These are phyloP conservation scores for Zaprionus davidi DNA, from an alignment of 1,140 invertebrate genomes.

Conservation along the genomic window DNA sequence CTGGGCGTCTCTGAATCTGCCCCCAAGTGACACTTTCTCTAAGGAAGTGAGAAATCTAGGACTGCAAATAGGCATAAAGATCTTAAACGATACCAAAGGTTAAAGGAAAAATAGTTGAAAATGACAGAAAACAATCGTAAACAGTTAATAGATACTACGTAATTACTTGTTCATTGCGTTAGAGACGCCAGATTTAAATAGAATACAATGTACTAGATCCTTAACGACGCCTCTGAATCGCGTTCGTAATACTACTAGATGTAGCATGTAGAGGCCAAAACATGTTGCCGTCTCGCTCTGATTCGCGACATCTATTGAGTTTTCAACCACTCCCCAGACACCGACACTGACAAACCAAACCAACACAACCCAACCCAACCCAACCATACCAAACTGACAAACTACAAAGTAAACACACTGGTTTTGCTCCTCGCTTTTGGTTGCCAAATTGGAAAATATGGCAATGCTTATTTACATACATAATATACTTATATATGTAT, in stretches of 20 bases:
- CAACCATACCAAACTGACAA: background rate
- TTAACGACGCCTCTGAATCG: background rate
- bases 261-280: conserved; percentile 33
- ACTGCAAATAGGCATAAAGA: conserved; percentile 61
- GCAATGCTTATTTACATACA: conserved; percentile 12
- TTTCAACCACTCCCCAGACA: background rate
- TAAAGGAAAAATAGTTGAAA: background rate
- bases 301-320: conserved; percentile 4
- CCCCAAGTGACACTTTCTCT: background rate
- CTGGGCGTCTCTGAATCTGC: conserved; percentile 16
- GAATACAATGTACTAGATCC: conserved; percentile 1
- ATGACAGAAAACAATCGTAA: conserved; percentile 15
- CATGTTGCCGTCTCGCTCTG: conserved; percentile 27
- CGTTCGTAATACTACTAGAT: conserved; percentile 24
- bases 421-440: conserved; percentile 15
- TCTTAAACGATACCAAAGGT: conserved; percentile 60
- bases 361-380: background rate
- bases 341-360: background rate
- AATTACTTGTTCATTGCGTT: conserved; percentile 3
- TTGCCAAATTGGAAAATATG: conserved; percentile 2
- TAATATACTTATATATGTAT: conserved; percentile 5
- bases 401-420: conserved; percentile 2
- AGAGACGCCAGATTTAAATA: background rate
- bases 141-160: conserved; percentile 20
- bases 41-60: conserved; percentile 47